Evolutionary conservation across 1,140 invertebrate species (phyloP).

Genomic region (Odontomachus brunneus): DNA sequence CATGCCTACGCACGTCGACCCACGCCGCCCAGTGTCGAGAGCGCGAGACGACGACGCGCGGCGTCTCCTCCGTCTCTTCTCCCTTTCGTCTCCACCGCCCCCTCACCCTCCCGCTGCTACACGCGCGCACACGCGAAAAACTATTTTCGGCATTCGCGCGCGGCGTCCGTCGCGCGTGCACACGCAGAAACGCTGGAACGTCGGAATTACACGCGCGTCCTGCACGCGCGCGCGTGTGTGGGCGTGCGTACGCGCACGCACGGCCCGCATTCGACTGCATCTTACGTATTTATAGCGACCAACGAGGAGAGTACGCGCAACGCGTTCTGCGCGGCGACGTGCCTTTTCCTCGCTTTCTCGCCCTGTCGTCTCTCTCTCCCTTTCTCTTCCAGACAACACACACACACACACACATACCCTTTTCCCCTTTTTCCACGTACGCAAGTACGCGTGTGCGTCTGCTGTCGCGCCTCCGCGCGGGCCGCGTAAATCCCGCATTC

Average conservation of each 20-base stretch:
- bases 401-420: not conserved
- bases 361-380: not conserved
- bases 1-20: slow-evolving; percentile 53
- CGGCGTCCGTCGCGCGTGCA: slow-evolving; percentile 18
- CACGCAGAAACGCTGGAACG: slow-evolving; percentile 56
- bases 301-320: slow-evolving; percentile 45
- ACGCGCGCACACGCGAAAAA: slow-evolving; percentile 45
- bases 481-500: too few species aligned
- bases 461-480: too few species aligned
- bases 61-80: too few species aligned
- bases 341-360: not conserved
- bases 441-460: too few species aligned
- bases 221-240: not conserved
- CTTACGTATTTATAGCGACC: slow-evolving; percentile 54
- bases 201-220: slow-evolving; percentile 45
- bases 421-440: not conserved
- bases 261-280: slow-evolving; percentile 55
- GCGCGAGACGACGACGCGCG: not conserved
- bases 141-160: slow-evolving; percentile 60
- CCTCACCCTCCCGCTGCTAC: too few species aligned
- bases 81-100: too few species aligned
- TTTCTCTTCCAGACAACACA: not conserved
- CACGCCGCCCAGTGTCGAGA: slow-evolving; percentile 30
- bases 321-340: slow-evolving; percentile 27
- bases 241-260: slow-evolving; percentile 16